Base-by-base conservation (phyloP, 2,888 invertebrate genomes). In the Latrodectus hesperus region DNA sequence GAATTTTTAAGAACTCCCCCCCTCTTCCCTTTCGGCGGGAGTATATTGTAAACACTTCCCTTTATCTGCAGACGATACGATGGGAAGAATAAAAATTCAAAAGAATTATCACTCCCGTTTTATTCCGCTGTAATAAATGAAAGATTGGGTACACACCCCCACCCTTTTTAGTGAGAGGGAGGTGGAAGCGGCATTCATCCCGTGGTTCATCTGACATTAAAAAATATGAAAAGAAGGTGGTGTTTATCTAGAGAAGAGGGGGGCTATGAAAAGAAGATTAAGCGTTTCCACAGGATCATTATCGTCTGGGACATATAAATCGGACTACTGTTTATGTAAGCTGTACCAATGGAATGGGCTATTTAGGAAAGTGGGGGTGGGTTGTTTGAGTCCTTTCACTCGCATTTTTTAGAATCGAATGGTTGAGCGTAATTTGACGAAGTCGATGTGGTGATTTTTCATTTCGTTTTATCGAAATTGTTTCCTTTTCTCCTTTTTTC, bases 281-380 rank as follows among this genome's bases (percentile, higher is more conserved):
- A 86, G 86, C 77, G 81, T 73, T 77, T 71, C 71, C 71, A 68
- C 53, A 49, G 86, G 72, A 86, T 86, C 86, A 86, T 86, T 86
- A 86, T 81, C 86, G 76, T 72, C 81, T 80, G 38, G 60, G 55
- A 73, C 75, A 74, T 38, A 38, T 38, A 38, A 38, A 38, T 49
- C 68, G 65, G 68, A 67, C 17, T 65, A 67, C 77, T 86, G 81
- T 86, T 86, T 86, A 68, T 71, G 64, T 81, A 86, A 84, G 55
- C 84, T 67, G 53, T 70, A 68, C 55, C 74, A n/a, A 60, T 60
- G n/a, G 60, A 60, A 60, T 3, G 12, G 60, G 11, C 60, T 16
- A 60, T 60, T 60, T 60, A 16, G 60, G 60, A n/a, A n/a, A n/a
- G n/a, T 3, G 60, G 60, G n/a, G n/a, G n/a, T 16, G 8, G 60